phyloP scores from a whole-genome alignment of 2,888 invertebrate species.

The Sicus ferrugineus region DNA sequence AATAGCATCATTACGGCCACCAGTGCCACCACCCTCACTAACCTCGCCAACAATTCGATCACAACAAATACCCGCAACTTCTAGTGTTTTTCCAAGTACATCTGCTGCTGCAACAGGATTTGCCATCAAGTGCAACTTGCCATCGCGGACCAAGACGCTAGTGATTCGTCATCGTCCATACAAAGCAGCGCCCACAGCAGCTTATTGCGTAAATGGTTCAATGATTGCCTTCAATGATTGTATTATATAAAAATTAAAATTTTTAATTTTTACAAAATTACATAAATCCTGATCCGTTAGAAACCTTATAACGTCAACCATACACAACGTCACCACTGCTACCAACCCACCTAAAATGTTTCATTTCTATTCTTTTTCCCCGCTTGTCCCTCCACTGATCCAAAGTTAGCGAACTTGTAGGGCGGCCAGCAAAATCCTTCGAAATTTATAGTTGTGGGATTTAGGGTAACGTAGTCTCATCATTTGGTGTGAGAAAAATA shows the following conservation, averaged over 20 bases:
- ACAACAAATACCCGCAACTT: background rate
- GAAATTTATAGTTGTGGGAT: too few relatives aligned
- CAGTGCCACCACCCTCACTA: conserved; percentile 21
- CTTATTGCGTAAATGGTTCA: conserved; percentile 30
- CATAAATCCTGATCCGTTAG: background rate
- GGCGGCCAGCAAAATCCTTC: too few relatives aligned
- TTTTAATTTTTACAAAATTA: conserved; percentile 15
- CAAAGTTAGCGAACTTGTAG: too few relatives aligned
- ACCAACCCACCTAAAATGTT: too few relatives aligned
- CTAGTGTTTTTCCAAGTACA: conserved; percentile 9
- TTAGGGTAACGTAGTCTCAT: too few relatives aligned
- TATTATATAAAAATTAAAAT: background rate
- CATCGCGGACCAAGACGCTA: background rate
- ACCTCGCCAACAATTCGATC: conserved; percentile 1
- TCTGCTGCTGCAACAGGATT: conserved; percentile 3
- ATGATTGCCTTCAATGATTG: conserved; percentile 11
- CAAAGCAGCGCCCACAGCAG: conserved; percentile 8
- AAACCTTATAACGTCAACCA: background rate
- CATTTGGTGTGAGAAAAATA: too few relatives aligned
- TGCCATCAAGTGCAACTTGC: conserved; percentile 5
- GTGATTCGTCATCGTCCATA: conserved; percentile 11
- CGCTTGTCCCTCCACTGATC: too few relatives aligned
- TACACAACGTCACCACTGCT: too few relatives aligned
- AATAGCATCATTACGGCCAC: background rate
- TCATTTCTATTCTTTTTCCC: too few relatives aligned